phyloP scores from a whole-genome alignment of 2,797 vertebrate genomes.

The Gymnoscopelus braueri region DNA sequence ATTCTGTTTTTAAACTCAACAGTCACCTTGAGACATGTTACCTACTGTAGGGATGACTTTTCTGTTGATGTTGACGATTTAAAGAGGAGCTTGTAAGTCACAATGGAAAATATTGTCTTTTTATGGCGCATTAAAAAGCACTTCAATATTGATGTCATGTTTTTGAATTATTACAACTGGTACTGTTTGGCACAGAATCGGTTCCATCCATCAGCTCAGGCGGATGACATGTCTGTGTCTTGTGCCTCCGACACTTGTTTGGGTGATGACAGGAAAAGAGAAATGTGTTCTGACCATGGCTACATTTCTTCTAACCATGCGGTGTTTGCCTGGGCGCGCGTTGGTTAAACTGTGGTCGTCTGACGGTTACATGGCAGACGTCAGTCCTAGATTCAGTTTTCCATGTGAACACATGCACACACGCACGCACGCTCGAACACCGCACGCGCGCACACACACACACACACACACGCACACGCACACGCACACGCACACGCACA shows the following conservation, averaged over 20 bases:
- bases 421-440: neutral
- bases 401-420: constrained; percentile 11
- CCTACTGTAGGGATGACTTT: constrained; percentile 9
- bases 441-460: neutral
- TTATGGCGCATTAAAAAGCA: constrained; percentile 22
- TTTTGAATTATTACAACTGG: constrained; percentile 1
- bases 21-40: neutral
- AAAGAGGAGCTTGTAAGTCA: constrained; percentile 18
- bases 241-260: constrained; percentile 27
- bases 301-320: constrained; percentile 26
- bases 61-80: neutral
- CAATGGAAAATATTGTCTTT: neutral
- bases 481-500: neutral
- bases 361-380: constrained; percentile 56
- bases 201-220: constrained; percentile 25
- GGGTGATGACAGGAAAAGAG: constrained; percentile 41
- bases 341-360: constrained; percentile 68
- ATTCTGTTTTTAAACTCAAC: constrained; percentile 29
- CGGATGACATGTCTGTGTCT: constrained; percentile 26
- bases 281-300: constrained; percentile 44
- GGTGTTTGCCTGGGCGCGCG: constrained; percentile 65
- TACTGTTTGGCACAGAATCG: neutral
- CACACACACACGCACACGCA: neutral
- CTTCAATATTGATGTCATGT: neutral
- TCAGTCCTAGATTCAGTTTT: constrained; percentile 44